Base-by-base conservation (phyloP, 92 coral and sea anemone species). In the Siderastrea siderea region DNA sequence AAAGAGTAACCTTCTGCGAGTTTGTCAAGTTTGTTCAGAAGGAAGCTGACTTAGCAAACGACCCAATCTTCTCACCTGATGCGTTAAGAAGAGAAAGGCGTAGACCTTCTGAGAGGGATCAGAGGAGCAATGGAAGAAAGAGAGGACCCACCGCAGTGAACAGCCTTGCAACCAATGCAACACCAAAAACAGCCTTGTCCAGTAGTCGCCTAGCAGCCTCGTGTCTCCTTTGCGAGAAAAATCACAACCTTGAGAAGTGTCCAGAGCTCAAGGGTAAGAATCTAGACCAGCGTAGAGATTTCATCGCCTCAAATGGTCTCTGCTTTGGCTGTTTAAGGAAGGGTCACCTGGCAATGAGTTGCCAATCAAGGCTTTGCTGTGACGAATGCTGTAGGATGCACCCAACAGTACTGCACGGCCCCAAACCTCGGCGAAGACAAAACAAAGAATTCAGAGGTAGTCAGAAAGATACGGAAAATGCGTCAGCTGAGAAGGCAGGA, bases 41-140 rank as follows among this genome's bases (percentile, higher is more conserved):
- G 67, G 94, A 92, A 74, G 78, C 93, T 12, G 88, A 92, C 3
- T 76, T 92, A 49, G 93, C 93, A 3, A 92, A 92, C n/a, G 95
- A 92, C 71, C 92, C 93, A 3, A 55, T 91, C 48, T 91, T 91
- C 86, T 91, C 94, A 9, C 94, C 92, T 6, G 94, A 88, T 46
- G 84, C n/a, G n/a, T n/a, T n/a, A n/a, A n/a, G n/a, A n/a, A n/a
- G n/a, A 50, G 85, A 88, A 70, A 65, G 88, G 55, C 72, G 72
- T 55, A 84, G 64, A 80, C 47, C 43, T 38, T 48, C 48, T 53
- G 15, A 60, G 45, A n/a, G 26, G 26, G 71, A 53, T 48, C 14
- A 58, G 45, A 54, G 57, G 43, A 78, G 38, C 26, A 52, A 48
- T 38, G 48, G 71, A 55, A 67, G 85, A 16, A 7, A 9, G 17